These are phyloP conservation scores for Drosophila nigricruria DNA, from an alignment of 2,888 invertebrate species.

Conservation along the genomic window DNA sequence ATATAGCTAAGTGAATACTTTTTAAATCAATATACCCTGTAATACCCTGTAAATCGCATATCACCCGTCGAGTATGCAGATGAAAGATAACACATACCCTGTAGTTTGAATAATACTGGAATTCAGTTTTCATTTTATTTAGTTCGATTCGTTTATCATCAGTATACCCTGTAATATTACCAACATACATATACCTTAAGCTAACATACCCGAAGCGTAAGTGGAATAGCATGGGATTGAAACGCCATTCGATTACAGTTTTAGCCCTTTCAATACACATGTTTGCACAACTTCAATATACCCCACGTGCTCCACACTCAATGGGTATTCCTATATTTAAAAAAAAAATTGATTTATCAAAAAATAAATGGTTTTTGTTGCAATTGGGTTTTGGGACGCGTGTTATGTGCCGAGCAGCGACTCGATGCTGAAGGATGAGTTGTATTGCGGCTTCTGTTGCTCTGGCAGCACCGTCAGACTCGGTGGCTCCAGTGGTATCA, in stretches of 20 bases:
- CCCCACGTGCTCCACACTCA: constrained; percentile 12
- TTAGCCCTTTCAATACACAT: constrained; percentile 6
- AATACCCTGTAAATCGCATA: neutral
- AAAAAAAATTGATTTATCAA: constrained; percentile 16
- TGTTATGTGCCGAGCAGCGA: constrained; percentile 88
- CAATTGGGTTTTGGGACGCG: neutral
- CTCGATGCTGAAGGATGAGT: constrained; percentile 92
- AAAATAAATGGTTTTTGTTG: constrained; percentile 33
- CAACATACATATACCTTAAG: neutral
- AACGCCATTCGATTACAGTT: neutral
- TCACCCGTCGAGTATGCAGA: too few relatives aligned
- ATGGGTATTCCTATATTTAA: constrained; percentile 11
- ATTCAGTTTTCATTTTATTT: constrained; percentile 4
- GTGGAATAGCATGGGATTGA: neutral
- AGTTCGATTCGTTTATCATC: neutral
- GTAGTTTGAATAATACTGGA: constrained; percentile 6
- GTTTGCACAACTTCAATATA: constrained; percentile 27
- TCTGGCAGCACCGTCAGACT: constrained; percentile 20
- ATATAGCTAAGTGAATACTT: neutral
- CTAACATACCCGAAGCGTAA: neutral
- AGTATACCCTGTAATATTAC: constrained; percentile 15
- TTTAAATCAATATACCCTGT: neutral
- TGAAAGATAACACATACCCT: neutral
- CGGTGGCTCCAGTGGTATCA: constrained; percentile 70
- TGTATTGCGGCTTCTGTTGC: constrained; percentile 78